Conservation (phyloP, 2,888 invertebrate species). For the Synanthedon myopaeformis region DNA sequence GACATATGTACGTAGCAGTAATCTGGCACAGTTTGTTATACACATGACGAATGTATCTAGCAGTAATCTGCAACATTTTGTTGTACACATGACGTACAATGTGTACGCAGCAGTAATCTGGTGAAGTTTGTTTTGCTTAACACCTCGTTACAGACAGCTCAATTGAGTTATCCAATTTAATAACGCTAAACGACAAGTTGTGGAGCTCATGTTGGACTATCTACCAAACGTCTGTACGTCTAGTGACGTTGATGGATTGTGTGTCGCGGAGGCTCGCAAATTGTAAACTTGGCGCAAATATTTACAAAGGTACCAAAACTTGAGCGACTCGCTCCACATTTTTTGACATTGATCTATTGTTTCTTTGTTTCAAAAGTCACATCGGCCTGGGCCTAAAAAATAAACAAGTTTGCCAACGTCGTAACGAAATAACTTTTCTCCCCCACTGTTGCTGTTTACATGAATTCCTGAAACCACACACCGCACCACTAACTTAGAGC, state of each 20-base stretch:
- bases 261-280: constrained; percentile 26
- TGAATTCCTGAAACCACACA: not conserved
- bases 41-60: too few relatives aligned
- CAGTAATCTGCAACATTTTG: too few relatives aligned
- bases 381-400: not conserved
- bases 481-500: not conserved
- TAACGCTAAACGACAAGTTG: constrained; percentile 29
- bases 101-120: too few relatives aligned
- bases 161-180: constrained; percentile 25
- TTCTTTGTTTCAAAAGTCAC: constrained; percentile 4
- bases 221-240: constrained; percentile 16
- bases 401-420: not conserved
- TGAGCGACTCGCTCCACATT: constrained; percentile 15
- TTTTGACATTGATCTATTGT: constrained; percentile 25
- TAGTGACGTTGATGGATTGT: constrained; percentile 40
- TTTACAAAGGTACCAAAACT: constrained; percentile 26
- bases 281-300: constrained; percentile 43
- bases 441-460: not conserved
- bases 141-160: constrained; percentile 6
- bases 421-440: not conserved
- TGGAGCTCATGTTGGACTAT: constrained; percentile 2
- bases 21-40: too few relatives aligned
- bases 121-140: too few relatives aligned
- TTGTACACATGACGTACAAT: too few relatives aligned
- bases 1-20: too few relatives aligned